phyloP scores from a whole-genome alignment of 2,797 vertebrate genomes.

The Ctenopoma multispine region DNA sequence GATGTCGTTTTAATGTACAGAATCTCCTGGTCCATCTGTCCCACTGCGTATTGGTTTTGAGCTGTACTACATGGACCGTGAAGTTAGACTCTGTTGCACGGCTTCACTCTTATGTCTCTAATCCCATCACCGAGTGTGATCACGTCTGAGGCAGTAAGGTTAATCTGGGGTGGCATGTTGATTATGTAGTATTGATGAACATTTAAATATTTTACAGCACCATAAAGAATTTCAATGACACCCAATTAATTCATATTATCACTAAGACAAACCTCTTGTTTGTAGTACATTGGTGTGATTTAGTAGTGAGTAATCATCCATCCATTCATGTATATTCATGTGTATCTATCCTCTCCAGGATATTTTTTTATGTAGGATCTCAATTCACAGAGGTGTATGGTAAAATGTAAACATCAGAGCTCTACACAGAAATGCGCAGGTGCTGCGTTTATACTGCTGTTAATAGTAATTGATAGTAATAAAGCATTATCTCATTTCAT shows the following conservation, averaged over 20 bases:
- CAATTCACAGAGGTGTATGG: background rate
- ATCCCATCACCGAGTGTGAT: background rate
- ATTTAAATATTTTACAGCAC: slow-evolving; percentile 7
- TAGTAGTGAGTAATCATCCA: background rate
- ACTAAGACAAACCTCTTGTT: background rate
- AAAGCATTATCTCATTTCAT: background rate
- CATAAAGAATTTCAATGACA: slow-evolving; percentile 16
- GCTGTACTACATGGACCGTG: slow-evolving; percentile 25
- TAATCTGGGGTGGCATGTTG: slow-evolving; percentile 8
- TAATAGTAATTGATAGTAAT: background rate
- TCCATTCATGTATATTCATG: background rate
- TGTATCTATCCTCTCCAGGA: background rate
- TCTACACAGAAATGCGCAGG: background rate
- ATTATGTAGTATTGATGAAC: slow-evolving; percentile 18
- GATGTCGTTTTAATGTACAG: slow-evolving; percentile 21
- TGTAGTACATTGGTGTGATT: slow-evolving; percentile 6
- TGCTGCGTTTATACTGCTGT: background rate
- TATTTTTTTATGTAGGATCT: background rate
- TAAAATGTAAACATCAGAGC: background rate
- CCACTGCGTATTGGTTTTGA: slow-evolving; percentile 9
- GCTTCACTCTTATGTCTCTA: background rate
- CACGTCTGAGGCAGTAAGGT: slow-evolving; percentile 8
- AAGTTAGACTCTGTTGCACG: slow-evolving; percentile 15
- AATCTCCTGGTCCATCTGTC: slow-evolving; percentile 38
- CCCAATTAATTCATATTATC: background rate